Conservation (phyloP, 2,797 vertebrate genomes). For the Rallus crepitans region DNA sequence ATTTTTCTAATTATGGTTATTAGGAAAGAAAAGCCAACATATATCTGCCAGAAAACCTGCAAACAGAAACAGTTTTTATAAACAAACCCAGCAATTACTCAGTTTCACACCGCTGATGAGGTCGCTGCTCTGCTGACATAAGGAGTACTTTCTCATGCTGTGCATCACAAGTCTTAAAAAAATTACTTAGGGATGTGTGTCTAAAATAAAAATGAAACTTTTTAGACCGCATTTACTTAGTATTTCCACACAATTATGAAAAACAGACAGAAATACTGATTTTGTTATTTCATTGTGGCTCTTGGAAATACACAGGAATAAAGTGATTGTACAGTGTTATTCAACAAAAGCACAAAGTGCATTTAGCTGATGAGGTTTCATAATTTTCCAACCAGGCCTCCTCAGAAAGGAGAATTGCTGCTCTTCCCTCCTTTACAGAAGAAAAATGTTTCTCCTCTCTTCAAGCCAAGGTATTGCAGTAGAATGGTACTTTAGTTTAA, state of each 20-base stretch:
- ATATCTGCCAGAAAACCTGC: not conserved
- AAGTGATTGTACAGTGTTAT: not conserved
- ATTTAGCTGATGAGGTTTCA: not conserved
- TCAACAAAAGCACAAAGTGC: not conserved
- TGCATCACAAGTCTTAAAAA: not conserved
- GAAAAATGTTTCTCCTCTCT: not conserved
- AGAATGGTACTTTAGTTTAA: not conserved
- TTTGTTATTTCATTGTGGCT: not conserved
- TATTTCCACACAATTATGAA: not conserved
- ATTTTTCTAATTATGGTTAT: not conserved
- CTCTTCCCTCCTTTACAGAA: not conserved
- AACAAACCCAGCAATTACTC: not conserved
- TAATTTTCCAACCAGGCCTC: not conserved
- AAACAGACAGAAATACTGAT: not conserved
- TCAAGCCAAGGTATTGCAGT: not conserved
- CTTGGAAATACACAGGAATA: not conserved
- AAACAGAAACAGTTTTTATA: not conserved
- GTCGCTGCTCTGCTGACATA: not conserved
- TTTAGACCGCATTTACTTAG: not conserved
- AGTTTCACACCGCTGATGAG: not conserved
- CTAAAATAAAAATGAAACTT: not conserved
- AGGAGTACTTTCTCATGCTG: conserved; percentile 23
- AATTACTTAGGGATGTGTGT: not conserved
- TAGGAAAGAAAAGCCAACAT: not conserved
- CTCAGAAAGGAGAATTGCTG: not conserved